A percentile compares a stretch with the other conserved stretches of the same genome.
These are phyloP conservation scores for Apostichopus californicus DNA, from an alignment of 35 echinoderm and acorn worm species.

Conservation along the genomic window DNA sequence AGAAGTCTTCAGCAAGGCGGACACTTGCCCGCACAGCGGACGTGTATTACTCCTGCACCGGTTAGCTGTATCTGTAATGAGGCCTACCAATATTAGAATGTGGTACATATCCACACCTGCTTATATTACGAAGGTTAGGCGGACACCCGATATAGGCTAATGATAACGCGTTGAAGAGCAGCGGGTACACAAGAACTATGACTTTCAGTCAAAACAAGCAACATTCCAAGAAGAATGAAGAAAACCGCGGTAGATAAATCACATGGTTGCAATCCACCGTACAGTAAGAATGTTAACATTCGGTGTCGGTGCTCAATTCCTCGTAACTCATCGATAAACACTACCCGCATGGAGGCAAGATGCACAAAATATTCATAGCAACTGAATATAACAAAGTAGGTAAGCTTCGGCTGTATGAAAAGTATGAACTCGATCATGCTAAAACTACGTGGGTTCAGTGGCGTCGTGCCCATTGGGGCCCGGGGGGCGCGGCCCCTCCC, in stretches of 20 bases:
- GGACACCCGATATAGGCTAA: too few species aligned
- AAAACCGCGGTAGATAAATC: not conserved
- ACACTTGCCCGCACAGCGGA: not conserved
- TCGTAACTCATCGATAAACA: not conserved
- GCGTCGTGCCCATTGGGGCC: too few species aligned
- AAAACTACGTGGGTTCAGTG: too few species aligned
- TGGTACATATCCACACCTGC: too few species aligned
- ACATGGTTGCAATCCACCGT: slow-evolving; percentile 13
- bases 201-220: not conserved
- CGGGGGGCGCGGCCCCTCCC: too few species aligned
- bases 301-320: not conserved
- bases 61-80: not conserved
- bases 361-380: not conserved
- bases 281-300: not conserved
- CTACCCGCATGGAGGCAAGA: not conserved
- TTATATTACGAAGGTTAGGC: too few species aligned
- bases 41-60: too few species aligned
- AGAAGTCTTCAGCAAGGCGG: not conserved
- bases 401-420: not conserved
- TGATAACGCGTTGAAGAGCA: not conserved
- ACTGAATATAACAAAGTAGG: not conserved
- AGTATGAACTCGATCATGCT: not conserved
- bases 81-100: not conserved
- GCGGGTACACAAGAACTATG: not conserved
- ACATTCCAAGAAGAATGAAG: not conserved